A percentile compares a stretch with the other conserved stretches of the same genome.
phyloP scores from a whole-genome alignment of 2,113 vertebrate genomes.

The Pachycephala philippinensis region DNA sequence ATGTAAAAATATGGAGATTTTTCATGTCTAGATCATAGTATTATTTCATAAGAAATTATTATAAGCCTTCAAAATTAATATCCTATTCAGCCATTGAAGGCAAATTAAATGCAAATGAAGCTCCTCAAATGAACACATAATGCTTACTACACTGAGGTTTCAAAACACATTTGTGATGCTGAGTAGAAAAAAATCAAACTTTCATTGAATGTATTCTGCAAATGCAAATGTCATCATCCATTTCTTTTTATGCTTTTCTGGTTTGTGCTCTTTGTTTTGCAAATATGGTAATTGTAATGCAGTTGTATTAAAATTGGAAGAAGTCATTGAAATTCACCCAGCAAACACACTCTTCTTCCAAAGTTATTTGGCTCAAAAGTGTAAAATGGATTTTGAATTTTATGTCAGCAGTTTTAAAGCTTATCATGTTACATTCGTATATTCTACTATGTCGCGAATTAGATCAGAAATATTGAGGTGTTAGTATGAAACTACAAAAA shows the following conservation, averaged over 20 bases:
- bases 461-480: not conserved
- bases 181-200: not conserved
- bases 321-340: constrained; percentile 10
- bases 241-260: constrained; percentile 21
- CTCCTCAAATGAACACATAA: constrained; percentile 15
- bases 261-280: constrained; percentile 40
- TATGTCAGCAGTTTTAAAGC: not conserved
- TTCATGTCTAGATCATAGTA: not conserved
- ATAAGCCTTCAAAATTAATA: constrained; percentile 44
- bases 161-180: constrained; percentile 37
- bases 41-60: constrained; percentile 16
- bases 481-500: not conserved
- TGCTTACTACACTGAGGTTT: constrained; percentile 5
- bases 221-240: constrained; percentile 50
- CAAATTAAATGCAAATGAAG: constrained; percentile 62
- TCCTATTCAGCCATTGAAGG: constrained; percentile 1
- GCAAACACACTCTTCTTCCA: not conserved
- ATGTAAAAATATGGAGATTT: not conserved
- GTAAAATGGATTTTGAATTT: not conserved
- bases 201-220: not conserved
- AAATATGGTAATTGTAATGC: constrained; percentile 45
- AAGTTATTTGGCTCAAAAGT: not conserved
- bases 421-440: not conserved
- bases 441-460: not conserved
- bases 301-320: constrained; percentile 37